Conservation (phyloP, 2,797 vertebrate genomes). For the Coregonus sp. region DNA sequence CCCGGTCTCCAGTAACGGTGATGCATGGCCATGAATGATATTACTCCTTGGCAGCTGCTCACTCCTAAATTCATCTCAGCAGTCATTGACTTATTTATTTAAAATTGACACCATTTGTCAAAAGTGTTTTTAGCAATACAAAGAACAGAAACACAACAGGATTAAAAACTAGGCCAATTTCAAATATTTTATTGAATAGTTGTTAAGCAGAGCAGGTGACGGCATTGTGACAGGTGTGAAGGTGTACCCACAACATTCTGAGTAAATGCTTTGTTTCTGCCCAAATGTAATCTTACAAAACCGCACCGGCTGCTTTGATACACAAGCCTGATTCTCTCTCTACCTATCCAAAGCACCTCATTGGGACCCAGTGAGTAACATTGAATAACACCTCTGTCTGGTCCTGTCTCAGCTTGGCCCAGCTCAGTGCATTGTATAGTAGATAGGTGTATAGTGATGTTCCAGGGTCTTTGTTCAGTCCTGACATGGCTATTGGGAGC, state of each 20-base stretch:
- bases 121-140: conserved; percentile 53
- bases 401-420: conserved; percentile 45
- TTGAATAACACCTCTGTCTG: conserved; percentile 5
- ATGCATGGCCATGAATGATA: conserved; percentile 79
- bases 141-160: conserved; percentile 44
- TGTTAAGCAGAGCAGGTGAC: conserved; percentile 30
- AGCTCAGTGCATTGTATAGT: conserved; percentile 16
- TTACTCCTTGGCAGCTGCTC: conserved; percentile 72
- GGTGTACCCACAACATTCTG: conserved; percentile 46
- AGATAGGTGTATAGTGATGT: conserved; percentile 61
- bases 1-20: conserved; percentile 68
- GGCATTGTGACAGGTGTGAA: conserved; percentile 33
- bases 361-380: conserved; percentile 46
- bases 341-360: conserved; percentile 42
- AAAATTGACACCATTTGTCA: conserved; percentile 70
- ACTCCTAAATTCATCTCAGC: conserved; percentile 73
- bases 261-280: conserved; percentile 55
- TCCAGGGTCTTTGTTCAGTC: conserved; percentile 66
- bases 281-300: neutral
- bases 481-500: conserved; percentile 72
- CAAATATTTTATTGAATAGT: too few relatives aligned
- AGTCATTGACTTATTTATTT: conserved; percentile 66
- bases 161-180: conserved; percentile 58
- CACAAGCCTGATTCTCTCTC: neutral
- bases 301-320: neutral